These are phyloP conservation scores for Acleris cristana DNA, from an alignment of 2,888 invertebrate species.

Conservation along the genomic window DNA sequence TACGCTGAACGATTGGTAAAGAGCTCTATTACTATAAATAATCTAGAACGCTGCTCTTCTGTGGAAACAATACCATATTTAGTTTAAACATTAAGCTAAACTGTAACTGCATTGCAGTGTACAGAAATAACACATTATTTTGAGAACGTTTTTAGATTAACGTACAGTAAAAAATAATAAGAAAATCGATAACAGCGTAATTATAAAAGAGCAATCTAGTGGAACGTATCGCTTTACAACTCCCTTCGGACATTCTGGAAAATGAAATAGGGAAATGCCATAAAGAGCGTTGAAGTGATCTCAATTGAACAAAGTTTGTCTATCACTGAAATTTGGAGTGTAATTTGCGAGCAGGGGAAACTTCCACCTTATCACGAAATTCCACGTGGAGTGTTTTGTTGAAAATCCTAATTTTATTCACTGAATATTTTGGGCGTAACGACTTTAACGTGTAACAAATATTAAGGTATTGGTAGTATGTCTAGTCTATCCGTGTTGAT, in stretches of 20 bases:
- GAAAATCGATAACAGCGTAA: not conserved
- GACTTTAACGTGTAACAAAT: constrained; percentile 8
- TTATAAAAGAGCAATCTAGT: constrained; percentile 26
- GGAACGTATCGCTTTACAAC: constrained; percentile 47
- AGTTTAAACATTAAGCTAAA: not conserved
- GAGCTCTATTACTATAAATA: constrained; percentile 39
- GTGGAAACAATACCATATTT: constrained; percentile 6
- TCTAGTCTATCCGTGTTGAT: not conserved
- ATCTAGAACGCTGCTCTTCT: constrained; percentile 16
- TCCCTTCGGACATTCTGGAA: constrained; percentile 58
- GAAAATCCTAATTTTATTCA: constrained; percentile 72
- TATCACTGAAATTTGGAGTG: constrained; percentile 78
- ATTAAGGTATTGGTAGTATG: not conserved
- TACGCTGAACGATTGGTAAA: constrained; percentile 54
- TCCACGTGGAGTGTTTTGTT: constrained; percentile 80
- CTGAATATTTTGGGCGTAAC: constrained; percentile 48
- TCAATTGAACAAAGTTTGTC: constrained; percentile 78
- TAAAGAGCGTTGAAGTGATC: constrained; percentile 73
- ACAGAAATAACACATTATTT: too few species aligned
- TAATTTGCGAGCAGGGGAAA: constrained; percentile 79
- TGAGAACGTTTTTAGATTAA: too few species aligned
- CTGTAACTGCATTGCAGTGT: not conserved
- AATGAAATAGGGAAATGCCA: constrained; percentile 67
- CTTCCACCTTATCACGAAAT: constrained; percentile 79
- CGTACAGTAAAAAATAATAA: too few species aligned